A percentile compares a stretch with the other conserved stretches of the same genome.
Evolutionary conservation across 2,797 vertebrate genomes (phyloP).

Genomic region (Salarias fasciatus): DNA sequence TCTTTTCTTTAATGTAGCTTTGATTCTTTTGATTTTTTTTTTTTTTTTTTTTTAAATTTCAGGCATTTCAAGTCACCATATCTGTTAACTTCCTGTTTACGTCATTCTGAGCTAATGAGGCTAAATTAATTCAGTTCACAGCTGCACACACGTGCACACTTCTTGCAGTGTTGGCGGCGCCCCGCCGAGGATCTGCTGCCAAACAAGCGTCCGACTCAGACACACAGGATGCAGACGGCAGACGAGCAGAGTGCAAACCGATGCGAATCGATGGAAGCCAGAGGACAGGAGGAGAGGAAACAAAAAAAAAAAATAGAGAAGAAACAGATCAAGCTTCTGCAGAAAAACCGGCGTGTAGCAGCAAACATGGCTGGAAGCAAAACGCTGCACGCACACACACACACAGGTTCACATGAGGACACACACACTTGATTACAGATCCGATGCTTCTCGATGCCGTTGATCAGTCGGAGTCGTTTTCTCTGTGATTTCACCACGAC

Average conservation of each 20-base stretch:
- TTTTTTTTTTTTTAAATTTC: too few species aligned
- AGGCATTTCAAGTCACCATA: too few species aligned
- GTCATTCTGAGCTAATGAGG: too few species aligned
- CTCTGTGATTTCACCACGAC: constrained; percentile 46
- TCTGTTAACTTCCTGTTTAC: too few species aligned
- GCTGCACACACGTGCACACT: constrained; percentile 20
- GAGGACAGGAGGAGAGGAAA: constrained; percentile 19
- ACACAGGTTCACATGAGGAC: constrained; percentile 71
- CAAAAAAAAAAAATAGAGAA: too few species aligned
- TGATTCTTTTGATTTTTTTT: too few species aligned
- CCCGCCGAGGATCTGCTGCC: constrained; percentile 60
- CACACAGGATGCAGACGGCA: constrained; percentile 43
- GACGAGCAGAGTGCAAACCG: constrained; percentile 65
- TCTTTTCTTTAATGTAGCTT: too few species aligned
- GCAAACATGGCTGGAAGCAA: constrained; percentile 48
- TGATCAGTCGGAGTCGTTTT: constrained; percentile 60
- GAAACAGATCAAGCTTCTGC: too few species aligned
- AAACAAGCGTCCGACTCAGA: constrained; percentile 62
- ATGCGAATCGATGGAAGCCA: constrained; percentile 16
- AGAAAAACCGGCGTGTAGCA: constrained; percentile 39
- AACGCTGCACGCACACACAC: too few species aligned
- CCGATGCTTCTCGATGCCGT: constrained; percentile 47
- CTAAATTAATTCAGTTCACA: too few species aligned
- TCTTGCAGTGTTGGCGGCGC: constrained; percentile 67
- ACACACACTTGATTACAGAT: constrained; percentile 51